Base-by-base conservation (phyloP, 2,113 vertebrate species). In the Ageneiosus marmoratus region DNA sequence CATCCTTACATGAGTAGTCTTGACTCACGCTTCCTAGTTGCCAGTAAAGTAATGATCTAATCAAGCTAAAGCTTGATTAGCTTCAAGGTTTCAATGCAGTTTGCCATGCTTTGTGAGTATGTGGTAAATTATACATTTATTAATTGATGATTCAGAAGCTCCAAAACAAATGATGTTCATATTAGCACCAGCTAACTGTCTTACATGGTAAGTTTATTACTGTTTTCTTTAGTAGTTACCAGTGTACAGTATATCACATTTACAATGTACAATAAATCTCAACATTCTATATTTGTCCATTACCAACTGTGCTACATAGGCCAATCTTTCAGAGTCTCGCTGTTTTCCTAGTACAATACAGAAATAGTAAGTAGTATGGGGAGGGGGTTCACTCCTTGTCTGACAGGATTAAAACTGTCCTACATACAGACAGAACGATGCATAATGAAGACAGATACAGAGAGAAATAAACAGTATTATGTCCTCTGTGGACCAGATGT, bases 401-500 rank as follows among this genome's bases (percentile, higher is more conserved):
- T 29, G 12, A 78, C 32, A 2, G 46, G 75, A 10, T 10, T 69
- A 79, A 70, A 48, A 56, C 5, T n/a, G 22, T 15, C 55, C 69
- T 11, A 53, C 58, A 74, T 41, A n/a, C 11, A 10, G 11, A 74
- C 37, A n/a, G 20, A 56, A 53, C 41, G 46, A 85, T 79, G 78
- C 37, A 27, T 2, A 16, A 80, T 16, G 51, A 2, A 80, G 16
- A 65, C 34, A 62, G 37, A 63, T 50, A 86, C 41, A 72, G 75
- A 55, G 12, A 37, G 62, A 56, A 58, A 84, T 88, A 86, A 91
- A 90, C 89, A 88, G 37, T 79, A 53, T 29, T 27, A 74, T 80
- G 83, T 70, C 82, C 86, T 78, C 79, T 85, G 85, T 24, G 73
- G 12, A 85, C 89, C 91, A 92, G 90, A 91, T 91, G 91, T 91